A percentile compares a stretch with the other conserved stretches of the same genome.
Conservation (phyloP, 2,888 invertebrate species). For the Hydropsyche betteni region DNA sequence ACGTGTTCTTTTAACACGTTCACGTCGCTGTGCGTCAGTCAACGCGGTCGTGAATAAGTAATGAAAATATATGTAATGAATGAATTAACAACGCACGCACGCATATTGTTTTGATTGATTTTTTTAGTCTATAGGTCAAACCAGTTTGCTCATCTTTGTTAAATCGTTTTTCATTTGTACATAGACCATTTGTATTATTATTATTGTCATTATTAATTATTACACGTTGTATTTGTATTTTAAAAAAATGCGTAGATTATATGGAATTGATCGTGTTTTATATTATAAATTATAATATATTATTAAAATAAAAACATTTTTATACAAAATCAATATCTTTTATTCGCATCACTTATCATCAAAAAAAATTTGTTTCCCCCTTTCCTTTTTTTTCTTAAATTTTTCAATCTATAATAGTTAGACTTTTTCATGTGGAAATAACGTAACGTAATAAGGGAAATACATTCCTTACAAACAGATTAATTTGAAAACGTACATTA, state of each 20-base stretch:
- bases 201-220: slow-evolving; percentile 32
- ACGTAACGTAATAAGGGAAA: too few relatives aligned
- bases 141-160: slow-evolving; percentile 40
- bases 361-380: too few relatives aligned
- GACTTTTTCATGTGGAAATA: too few relatives aligned
- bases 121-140: slow-evolving; percentile 37
- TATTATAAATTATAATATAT: slow-evolving; percentile 49
- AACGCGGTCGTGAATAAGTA: too few relatives aligned
- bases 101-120: slow-evolving; percentile 15
- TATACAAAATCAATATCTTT: slow-evolving; percentile 42
- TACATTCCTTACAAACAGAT: too few relatives aligned
- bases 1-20: too few relatives aligned
- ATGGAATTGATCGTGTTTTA: slow-evolving; percentile 51
- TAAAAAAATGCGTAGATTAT: slow-evolving; percentile 44
- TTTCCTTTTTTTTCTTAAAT: too few relatives aligned
- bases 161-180: slow-evolving; percentile 33
- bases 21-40: too few relatives aligned
- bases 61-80: too few relatives aligned
- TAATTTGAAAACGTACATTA: too few relatives aligned
- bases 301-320: slow-evolving; percentile 51
- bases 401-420: too few relatives aligned
- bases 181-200: slow-evolving; percentile 30
- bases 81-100: background rate
- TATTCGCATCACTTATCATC: too few relatives aligned
- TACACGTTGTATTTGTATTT: slow-evolving; percentile 43